Conservation (phyloP, 2,113 vertebrate genomes). For the Nesoenas mayeri region DNA sequence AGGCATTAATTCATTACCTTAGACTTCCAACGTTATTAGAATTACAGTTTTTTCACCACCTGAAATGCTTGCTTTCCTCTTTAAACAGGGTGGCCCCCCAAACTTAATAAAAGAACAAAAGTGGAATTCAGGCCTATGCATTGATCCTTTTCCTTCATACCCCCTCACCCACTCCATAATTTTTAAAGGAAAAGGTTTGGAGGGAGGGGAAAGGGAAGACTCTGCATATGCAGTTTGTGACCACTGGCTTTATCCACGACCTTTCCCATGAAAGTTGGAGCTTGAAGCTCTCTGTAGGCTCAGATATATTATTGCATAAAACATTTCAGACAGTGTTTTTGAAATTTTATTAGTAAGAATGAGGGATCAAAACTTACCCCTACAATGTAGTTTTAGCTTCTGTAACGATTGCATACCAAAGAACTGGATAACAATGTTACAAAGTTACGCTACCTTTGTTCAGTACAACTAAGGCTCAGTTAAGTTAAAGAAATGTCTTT, state of each 20-base stretch:
- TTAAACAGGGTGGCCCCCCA: neutral
- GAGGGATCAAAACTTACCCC: neutral
- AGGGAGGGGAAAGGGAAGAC: accelerated
- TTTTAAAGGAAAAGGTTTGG: neutral
- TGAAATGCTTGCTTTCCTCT: neutral
- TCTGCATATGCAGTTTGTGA: neutral
- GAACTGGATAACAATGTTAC: neutral
- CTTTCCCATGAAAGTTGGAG: neutral
- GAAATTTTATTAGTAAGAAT: neutral
- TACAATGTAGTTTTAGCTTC: neutral
- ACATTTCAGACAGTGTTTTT: neutral
- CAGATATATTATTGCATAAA: neutral
- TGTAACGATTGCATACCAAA: neutral
- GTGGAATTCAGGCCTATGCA: neutral
- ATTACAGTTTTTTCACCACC: neutral
- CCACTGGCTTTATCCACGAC: neutral
- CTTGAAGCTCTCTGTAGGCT: neutral
- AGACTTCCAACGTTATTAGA: neutral
- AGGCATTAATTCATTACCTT: neutral
- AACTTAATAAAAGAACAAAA: neutral
- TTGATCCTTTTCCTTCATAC: neutral
- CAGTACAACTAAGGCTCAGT: neutral
- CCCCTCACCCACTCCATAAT: neutral
- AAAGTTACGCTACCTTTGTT: neutral
- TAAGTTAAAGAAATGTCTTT: neutral